A percentile compares a stretch with the other conserved stretches of the same genome.
These are phyloP conservation scores for Zoanthus sociatus DNA, from an alignment of 92 coral and sea anemone species.

Conservation along the genomic window DNA sequence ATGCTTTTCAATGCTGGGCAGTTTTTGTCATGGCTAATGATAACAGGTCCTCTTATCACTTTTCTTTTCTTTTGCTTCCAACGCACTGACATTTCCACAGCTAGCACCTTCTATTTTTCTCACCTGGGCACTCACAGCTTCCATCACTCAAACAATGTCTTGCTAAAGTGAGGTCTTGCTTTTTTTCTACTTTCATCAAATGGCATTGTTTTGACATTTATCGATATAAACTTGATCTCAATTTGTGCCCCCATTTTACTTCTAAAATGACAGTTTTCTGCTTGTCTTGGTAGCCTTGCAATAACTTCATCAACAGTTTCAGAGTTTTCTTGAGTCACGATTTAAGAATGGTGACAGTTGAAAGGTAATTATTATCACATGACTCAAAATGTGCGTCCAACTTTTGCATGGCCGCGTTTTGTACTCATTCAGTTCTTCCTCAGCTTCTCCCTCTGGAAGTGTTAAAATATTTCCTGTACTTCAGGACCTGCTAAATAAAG, in stretches of 20 bases:
- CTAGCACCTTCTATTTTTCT: constrained; percentile 54
- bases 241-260: constrained; percentile 52
- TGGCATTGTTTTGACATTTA: constrained; percentile 38
- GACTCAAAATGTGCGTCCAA: background rate
- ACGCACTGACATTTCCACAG: constrained; percentile 11
- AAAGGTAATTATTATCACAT: constrained; percentile 18
- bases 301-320: constrained; percentile 13
- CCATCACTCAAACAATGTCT: constrained; percentile 56
- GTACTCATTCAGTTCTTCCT: background rate
- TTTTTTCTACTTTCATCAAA: constrained; percentile 47
- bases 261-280: background rate
- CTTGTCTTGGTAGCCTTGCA: constrained; percentile 41
- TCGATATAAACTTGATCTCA: constrained; percentile 63
- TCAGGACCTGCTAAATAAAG: background rate
- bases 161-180: constrained; percentile 43
- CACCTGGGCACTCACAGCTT: constrained; percentile 51
- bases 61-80: constrained; percentile 9
- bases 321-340: constrained; percentile 23
- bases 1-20: too few species aligned
- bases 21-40: too few species aligned
- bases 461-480: background rate
- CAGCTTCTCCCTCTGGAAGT: background rate
- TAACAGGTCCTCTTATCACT: too few species aligned
- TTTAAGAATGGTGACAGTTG: constrained; percentile 18
- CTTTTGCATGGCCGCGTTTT: constrained; percentile 3